Percentiles rank a stretch among this genome's conserved stretches.
phyloP scores from a whole-genome alignment of 2,888 invertebrate genomes.

The Willowsia nigromaculata region DNA sequence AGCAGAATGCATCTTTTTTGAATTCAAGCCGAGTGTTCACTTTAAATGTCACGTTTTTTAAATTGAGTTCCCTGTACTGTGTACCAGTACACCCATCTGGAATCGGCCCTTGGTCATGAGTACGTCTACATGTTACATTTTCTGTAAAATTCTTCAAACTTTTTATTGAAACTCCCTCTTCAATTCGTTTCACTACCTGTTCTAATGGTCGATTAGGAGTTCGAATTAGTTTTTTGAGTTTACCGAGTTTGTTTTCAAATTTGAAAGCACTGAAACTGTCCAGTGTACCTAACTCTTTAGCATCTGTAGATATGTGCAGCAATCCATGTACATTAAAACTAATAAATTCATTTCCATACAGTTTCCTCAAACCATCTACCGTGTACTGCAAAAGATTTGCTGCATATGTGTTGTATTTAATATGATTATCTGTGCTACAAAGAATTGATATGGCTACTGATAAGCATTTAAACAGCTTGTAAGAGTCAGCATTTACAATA shows the following conservation, averaged over 20 bases:
- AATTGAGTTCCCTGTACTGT: no score
- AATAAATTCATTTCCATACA: no score
- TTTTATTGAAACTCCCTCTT: no score
- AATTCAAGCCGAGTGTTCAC: no score
- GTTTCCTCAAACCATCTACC: slow-evolving; percentile 77
- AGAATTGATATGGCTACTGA: slow-evolving; percentile 53
- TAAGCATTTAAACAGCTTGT: slow-evolving; percentile 54
- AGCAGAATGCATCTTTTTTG: no score
- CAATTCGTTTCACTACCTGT: slow-evolving; percentile 40
- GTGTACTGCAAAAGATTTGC: slow-evolving; percentile 61
- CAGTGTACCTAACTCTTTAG: slow-evolving; percentile 69
- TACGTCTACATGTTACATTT: no score
- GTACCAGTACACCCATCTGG: no score
- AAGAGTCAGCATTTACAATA: slow-evolving; percentile 63
- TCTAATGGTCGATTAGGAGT: slow-evolving; percentile 50
- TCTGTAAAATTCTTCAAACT: no score
- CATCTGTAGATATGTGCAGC: slow-evolving; percentile 77
- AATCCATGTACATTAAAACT: slow-evolving; percentile 78
- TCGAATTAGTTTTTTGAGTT: slow-evolving; percentile 53
- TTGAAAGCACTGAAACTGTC: slow-evolving; percentile 77
- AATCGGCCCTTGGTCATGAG: no score
- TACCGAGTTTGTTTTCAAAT: slow-evolving; percentile 76
- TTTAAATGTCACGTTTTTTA: no score
- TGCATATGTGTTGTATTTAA: slow-evolving; percentile 46
- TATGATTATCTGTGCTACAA: neutral